Evolutionary conservation across 2,888 invertebrate species (phyloP), one percentile per base, ranked within the genome.

Genomic region (Meteorus cinctellus): DNA sequence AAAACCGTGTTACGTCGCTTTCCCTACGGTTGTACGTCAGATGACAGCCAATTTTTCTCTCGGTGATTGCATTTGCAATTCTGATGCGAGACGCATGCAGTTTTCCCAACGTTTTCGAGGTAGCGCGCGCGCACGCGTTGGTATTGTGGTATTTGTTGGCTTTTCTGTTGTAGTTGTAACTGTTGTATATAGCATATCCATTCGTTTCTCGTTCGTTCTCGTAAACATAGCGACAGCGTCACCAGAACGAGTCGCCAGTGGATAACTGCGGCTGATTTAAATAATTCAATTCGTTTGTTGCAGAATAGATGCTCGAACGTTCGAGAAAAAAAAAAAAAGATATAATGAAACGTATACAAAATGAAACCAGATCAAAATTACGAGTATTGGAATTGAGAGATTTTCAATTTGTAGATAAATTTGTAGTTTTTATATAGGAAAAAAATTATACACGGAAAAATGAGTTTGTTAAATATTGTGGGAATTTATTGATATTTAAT

Each of bases 21-120:
- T 67, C 75, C 62, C 63, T 72, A 76, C 68, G 82, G 81, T 79
- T 84, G 81, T 82, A 83, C 84, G 85, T 85, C 86, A 86, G 86
- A 88, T 88, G 88, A 88, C 88, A 89, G 86, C 86, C 88, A 89
- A 89, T 89, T 89, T 89, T 89, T 88, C 87, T 87, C 81, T 82
- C 83, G 82, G 86, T 86, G 88, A 88, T 88, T 88, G 86, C 88
- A 88, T 89, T 89, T 88, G 88, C 87, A 88, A 89, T 88, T 88
- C 88, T 84, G 83, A 88, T 87, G 84, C 78, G 84, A 75, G 80
- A 79, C 74, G 72, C 77, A 51, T 68, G 69, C 55, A 60, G 72
- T 67, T 76, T 70, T 71, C 55, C 66, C 72, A 66, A 70, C 60
- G 55, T 78, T 78, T 76, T 63, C 24, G 71, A 63, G 41, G 41